Percentiles rank a stretch among this genome's conserved stretches.
phyloP scores from a whole-genome alignment of 2,888 invertebrate species.

The Drosophila nr. perissopoda region DNA sequence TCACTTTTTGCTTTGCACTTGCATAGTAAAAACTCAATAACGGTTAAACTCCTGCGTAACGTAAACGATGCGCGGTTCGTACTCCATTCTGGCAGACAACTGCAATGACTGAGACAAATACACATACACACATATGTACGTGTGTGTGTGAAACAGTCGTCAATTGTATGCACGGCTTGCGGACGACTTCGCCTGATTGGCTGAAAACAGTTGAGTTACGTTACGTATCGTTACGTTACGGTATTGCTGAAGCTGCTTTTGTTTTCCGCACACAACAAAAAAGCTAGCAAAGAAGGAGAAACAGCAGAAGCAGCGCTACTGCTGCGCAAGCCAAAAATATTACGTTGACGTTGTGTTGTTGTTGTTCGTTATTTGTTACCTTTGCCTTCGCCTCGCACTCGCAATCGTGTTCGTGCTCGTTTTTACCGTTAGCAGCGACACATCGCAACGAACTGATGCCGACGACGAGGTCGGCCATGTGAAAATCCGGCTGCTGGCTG shows the following conservation, averaged over 20 bases:
- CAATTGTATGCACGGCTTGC: background rate
- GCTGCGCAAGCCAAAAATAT: constrained; percentile 13
- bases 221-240: background rate
- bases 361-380: constrained; percentile 17
- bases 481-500: constrained; percentile 18
- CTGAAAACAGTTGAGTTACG: constrained; percentile 1
- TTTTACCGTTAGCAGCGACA: constrained; percentile 54
- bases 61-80: background rate
- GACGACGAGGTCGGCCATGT: constrained; percentile 21
- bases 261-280: background rate
- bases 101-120: background rate
- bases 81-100: background rate
- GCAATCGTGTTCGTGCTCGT: constrained; percentile 14
- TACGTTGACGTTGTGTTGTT: background rate
- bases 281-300: background rate
- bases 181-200: constrained; percentile 3
- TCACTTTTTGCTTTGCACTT: background rate
- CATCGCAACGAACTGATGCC: constrained; percentile 54
- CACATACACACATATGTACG: background rate
- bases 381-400: constrained; percentile 20
- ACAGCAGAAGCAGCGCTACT: constrained; percentile 2
- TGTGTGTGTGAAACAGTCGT: background rate
- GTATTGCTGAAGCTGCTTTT: background rate
- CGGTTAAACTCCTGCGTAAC: background rate
- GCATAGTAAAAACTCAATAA: background rate